Conservation (phyloP, 2,113 vertebrate genomes). For the Hemicordylus capensis region DNA sequence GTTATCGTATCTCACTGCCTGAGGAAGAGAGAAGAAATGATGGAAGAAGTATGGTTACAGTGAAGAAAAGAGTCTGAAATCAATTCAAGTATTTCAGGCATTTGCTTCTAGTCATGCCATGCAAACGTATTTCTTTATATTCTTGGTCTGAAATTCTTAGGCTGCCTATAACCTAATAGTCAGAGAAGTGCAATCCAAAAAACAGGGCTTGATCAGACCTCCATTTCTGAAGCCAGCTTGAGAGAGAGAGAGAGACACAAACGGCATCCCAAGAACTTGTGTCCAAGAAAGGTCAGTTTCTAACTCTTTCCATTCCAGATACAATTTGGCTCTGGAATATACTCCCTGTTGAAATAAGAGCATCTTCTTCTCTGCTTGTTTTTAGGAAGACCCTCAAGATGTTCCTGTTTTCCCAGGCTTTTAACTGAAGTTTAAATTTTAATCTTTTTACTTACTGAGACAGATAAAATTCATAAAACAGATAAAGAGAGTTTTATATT, state of each 20-base stretch:
- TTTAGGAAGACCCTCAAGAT: too few relatives aligned
- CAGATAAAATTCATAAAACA: too few relatives aligned
- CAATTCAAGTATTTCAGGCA: not conserved
- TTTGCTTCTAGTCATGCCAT: not conserved
- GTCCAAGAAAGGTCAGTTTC: not conserved
- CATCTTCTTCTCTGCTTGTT: too few relatives aligned
- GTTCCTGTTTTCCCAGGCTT: too few relatives aligned
- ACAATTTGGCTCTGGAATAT: too few relatives aligned
- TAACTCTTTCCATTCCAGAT: not conserved
- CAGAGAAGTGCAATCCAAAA: not conserved
- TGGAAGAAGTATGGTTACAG: too few relatives aligned
- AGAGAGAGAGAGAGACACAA: not conserved
- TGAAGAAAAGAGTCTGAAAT: not conserved
- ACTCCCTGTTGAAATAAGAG: too few relatives aligned
- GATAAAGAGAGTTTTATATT: too few relatives aligned
- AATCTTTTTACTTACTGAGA: too few relatives aligned
- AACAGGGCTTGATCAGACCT: not conserved
- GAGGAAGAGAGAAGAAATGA: conserved; percentile 32
- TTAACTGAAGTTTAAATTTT: too few relatives aligned
- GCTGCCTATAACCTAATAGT: not conserved
- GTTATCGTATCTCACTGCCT: conserved; percentile 94
- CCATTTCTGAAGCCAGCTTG: not conserved
- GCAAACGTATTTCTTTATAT: not conserved
- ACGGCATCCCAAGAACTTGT: not conserved
- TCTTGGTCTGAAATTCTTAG: not conserved